Conservation (phyloP, 2,888 invertebrate species). For the Ceriagrion tenellum region DNA sequence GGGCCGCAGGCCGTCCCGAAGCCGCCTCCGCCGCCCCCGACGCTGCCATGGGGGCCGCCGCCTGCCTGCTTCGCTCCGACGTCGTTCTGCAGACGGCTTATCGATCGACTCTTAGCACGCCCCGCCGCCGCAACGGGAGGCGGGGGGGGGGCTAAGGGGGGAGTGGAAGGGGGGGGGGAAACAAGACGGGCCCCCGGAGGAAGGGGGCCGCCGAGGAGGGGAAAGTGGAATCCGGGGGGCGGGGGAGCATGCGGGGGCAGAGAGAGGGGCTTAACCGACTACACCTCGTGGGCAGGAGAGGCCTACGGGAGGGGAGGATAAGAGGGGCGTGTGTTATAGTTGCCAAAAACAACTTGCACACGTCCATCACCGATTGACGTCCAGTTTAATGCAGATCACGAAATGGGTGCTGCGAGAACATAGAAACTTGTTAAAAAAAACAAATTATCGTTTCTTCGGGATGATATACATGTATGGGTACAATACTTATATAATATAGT, state of each 20-base stretch:
- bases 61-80: not conserved
- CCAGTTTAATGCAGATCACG: not conserved
- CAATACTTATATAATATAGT: too few relatives aligned
- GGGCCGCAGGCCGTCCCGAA: too few relatives aligned
- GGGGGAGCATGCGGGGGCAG: not conserved
- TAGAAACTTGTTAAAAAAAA: too few relatives aligned
- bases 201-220: not conserved
- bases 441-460: too few relatives aligned
- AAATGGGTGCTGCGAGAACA: too few relatives aligned
- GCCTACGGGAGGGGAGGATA: not conserved
- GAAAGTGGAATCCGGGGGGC: not conserved
- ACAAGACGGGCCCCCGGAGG: not conserved
- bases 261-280: not conserved
- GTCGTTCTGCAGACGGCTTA: conserved; percentile 16
- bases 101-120: not conserved
- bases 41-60: not conserved
- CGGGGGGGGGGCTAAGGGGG: not conserved
- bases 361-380: not conserved
- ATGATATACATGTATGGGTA: too few relatives aligned
- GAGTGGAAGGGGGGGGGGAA: not conserved
- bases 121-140: not conserved
- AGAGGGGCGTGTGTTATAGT: not conserved
- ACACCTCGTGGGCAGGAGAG: not conserved
- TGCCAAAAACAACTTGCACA: not conserved
- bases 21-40: not conserved